Conservation (phyloP, 2,113 vertebrate genomes). For the Silurus meridionalis region DNA sequence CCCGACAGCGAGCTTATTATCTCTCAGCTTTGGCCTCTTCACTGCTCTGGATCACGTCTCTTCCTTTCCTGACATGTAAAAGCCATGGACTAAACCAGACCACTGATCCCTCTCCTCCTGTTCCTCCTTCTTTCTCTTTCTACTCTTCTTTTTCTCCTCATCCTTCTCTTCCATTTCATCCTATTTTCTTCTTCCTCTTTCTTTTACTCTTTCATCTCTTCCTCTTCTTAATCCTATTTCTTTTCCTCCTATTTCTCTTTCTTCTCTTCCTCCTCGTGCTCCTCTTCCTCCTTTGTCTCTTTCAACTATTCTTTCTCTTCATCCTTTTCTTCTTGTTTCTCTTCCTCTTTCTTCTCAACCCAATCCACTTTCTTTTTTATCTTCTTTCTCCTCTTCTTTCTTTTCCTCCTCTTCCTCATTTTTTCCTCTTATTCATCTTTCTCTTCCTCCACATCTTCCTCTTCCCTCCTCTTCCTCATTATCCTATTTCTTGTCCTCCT, state of each 20-base stretch:
- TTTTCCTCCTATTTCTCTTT: too few relatives aligned
- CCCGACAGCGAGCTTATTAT: constrained; percentile 9
- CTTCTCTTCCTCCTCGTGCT: too few relatives aligned
- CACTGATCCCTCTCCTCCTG: neutral
- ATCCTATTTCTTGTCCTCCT: neutral
- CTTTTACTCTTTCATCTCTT: too few relatives aligned
- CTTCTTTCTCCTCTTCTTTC: too few relatives aligned
- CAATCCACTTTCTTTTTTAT: too few relatives aligned
- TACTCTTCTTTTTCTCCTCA: neutral
- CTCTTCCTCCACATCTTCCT: neutral
- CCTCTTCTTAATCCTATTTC: too few relatives aligned
- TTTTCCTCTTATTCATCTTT: neutral
- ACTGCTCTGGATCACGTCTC: neutral
- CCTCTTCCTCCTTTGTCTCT: too few relatives aligned
- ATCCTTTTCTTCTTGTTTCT: too few relatives aligned
- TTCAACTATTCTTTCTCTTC: too few relatives aligned
- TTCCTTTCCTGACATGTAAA: neutral
- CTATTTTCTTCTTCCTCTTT: too few relatives aligned
- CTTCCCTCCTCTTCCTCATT: neutral
- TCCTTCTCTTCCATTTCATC: neutral
- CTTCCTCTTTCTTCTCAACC: too few relatives aligned
- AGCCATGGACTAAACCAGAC: neutral
- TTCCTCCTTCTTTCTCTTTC: neutral
- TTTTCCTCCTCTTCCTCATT: neutral
- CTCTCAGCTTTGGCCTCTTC: neutral